A percentile compares a stretch with the other conserved stretches of the same genome.
phyloP scores from a whole-genome alignment of 2,797 vertebrate genomes.

The Pelodytes ibericus region DNA sequence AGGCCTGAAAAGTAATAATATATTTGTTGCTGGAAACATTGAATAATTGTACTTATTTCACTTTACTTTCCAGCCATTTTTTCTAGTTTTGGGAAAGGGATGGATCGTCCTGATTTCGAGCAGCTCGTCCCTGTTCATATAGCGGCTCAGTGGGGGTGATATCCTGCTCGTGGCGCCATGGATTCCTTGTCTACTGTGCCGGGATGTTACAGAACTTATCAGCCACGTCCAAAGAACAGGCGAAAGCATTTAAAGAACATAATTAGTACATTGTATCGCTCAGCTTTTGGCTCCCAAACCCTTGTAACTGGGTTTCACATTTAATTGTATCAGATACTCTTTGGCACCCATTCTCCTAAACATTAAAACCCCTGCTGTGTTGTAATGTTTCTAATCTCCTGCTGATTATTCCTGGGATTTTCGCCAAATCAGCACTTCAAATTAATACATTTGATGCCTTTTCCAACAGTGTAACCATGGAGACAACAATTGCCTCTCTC shows the following conservation, averaged over 20 bases:
- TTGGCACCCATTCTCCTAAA: constrained; percentile 59
- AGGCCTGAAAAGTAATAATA: too few relatives aligned
- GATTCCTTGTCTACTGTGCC: too few relatives aligned
- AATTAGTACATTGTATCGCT: constrained; percentile 36
- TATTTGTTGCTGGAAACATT: too few relatives aligned
- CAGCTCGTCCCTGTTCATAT: too few relatives aligned
- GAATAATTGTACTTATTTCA: too few relatives aligned
- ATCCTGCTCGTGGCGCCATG: too few relatives aligned
- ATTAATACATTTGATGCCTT: constrained; percentile 67
- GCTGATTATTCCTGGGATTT: constrained; percentile 71
- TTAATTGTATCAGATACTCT: constrained; percentile 61
- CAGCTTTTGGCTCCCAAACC: constrained; percentile 33
- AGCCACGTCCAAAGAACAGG: constrained; percentile 29
- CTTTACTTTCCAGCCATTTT: too few relatives aligned
- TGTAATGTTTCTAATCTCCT: constrained; percentile 74
- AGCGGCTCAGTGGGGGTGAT: too few relatives aligned
- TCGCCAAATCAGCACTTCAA: constrained; percentile 69
- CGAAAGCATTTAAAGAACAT: constrained; percentile 15
- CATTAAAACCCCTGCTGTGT: constrained; percentile 63
- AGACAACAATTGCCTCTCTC: constrained; percentile 52
- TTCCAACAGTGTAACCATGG: constrained; percentile 64
- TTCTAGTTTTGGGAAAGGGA: too few relatives aligned
- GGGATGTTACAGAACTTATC: constrained; percentile 16
- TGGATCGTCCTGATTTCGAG: too few relatives aligned
- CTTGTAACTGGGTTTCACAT: constrained; percentile 56